A percentile compares a stretch with the other conserved stretches of the same genome.
These are phyloP conservation scores for Sinohyriopsis cumingii DNA, from an alignment of 2,888 invertebrate species.

Conservation along the genomic window DNA sequence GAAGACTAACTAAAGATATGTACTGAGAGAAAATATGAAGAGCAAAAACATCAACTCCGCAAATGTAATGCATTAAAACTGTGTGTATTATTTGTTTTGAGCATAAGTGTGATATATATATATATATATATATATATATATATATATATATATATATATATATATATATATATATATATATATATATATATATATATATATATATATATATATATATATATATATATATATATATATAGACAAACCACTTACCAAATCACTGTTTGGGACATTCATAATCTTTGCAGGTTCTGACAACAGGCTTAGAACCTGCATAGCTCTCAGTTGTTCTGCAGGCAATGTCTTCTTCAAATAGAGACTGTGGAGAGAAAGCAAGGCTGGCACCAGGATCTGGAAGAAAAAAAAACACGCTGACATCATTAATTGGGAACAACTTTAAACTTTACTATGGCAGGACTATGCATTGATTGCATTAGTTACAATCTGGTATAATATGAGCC, in stretches of 20 bases:
- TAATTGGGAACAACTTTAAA: not conserved
- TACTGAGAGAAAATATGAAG: no score
- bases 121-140: no score
- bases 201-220: not conserved
- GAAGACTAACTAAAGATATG: no score
- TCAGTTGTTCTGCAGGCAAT: conserved; percentile 93
- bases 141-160: not conserved
- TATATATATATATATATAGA: not conserved
- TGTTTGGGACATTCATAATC: conserved; percentile 92
- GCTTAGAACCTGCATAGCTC: conserved; percentile 80
- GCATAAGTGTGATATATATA: no score
- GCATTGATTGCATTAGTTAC: no score
- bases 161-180: not conserved
- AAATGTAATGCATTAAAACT: no score
- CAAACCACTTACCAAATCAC: conserved; percentile 79
- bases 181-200: not conserved
- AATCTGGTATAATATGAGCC: no score
- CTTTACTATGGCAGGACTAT: no score
- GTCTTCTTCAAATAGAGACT: conserved; percentile 92
- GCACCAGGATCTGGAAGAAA: conserved; percentile 75
- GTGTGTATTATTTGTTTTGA: not conserved
- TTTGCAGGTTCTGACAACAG: conserved; percentile 95
- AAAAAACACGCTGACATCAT: not conserved
- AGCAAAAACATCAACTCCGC: no score
- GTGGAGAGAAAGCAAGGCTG: conserved; percentile 90